Evolutionary conservation across 2,113 vertebrate species (phyloP), one percentile per base, ranked within the genome.

Genomic region (Carassius auratus): DNA sequence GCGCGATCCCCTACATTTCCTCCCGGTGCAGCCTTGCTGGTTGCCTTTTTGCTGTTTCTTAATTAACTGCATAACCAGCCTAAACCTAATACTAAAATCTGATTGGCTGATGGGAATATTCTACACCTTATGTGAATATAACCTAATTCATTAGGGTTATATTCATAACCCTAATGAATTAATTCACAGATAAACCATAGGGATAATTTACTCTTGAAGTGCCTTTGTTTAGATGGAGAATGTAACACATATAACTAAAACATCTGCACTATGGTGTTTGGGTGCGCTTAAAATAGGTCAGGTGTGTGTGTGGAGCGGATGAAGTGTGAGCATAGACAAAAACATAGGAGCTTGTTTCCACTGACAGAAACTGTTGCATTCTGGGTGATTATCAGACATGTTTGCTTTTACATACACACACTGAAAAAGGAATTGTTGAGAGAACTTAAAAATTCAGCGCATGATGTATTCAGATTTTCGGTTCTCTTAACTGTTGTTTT

Each of bases 221-320:
- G 6, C 66, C 66, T 69, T 69, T 69, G 66, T 36, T 69, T 19
- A 69, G 66, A 36, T 1, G 8, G 66, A 69, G 17, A 68, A 68
- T 68, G 64, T 8, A 19, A 26, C 74, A 52, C 13, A 1, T 55
- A 30, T 52, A 36, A 36, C 6, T 76, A 15, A 76, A 48, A 30
- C n/a, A 26, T 52, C n/a, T 50, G 23, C 13, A 30, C 45, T 26
- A 4, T 17, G 74, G 23, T 52, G n/a, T 76, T 48, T 52, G 13
- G 13, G 74, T 30, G 74, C 45, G 30, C 23, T 52, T 76, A 50
- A 76, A 76, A 52, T 26, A 50, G 74, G 73, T 76, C 73, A 52
- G 45, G 23, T 76, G 74, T 76, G 74, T 76, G 21, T 48, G 71
- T 12, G 12, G 38, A 42, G 71, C 71, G 5, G 23, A 64, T 66